Percentiles rank a stretch among this genome's conserved stretches.
These are phyloP conservation scores for Heteropelma amictum DNA, from an alignment of 2,888 invertebrate genomes.

Conservation along the genomic window DNA sequence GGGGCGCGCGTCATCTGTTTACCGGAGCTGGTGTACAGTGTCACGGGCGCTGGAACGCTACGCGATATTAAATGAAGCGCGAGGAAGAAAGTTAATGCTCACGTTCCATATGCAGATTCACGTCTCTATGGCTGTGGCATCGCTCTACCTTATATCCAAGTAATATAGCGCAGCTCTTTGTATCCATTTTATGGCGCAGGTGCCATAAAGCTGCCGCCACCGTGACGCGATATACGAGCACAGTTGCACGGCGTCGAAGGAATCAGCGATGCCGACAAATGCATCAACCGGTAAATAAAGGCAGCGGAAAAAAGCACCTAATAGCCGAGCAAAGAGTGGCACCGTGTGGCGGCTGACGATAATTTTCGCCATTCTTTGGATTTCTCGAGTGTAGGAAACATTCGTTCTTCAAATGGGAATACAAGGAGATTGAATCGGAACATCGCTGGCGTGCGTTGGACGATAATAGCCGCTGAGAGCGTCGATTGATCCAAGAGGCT, in stretches of 20 bases:
- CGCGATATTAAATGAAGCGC: conserved; percentile 74
- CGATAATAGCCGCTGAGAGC: conserved; percentile 10
- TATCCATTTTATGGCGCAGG: conserved; percentile 74
- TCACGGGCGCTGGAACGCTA: conserved; percentile 59
- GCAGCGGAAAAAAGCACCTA: too few species aligned
- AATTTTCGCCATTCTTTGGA: too few species aligned
- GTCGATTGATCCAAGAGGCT: conserved; percentile 37
- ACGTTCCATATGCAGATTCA: conserved; percentile 76
- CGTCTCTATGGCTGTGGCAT: conserved; percentile 65
- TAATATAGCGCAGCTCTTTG: conserved; percentile 74
- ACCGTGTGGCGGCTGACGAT: too few species aligned
- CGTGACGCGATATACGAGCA: conserved; percentile 17
- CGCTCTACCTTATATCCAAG: conserved; percentile 60
- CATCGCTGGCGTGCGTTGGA: neutral
- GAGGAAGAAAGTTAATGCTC: conserved; percentile 74
- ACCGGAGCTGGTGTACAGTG: conserved; percentile 15
- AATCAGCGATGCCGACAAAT: too few species aligned
- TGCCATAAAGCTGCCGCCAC: conserved; percentile 68
- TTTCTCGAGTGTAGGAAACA: neutral
- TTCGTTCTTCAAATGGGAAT: neutral
- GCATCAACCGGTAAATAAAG: too few species aligned
- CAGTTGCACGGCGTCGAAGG: conserved; percentile 42
- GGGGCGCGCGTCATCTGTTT: conserved; percentile 20
- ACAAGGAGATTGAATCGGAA: neutral
- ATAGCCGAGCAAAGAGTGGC: too few species aligned